A percentile compares a stretch with the other conserved stretches of the same genome.
Evolutionary conservation across 53 echinoderm and acorn worm species (phyloP).

Genomic region (Echinarachnius parma): DNA sequence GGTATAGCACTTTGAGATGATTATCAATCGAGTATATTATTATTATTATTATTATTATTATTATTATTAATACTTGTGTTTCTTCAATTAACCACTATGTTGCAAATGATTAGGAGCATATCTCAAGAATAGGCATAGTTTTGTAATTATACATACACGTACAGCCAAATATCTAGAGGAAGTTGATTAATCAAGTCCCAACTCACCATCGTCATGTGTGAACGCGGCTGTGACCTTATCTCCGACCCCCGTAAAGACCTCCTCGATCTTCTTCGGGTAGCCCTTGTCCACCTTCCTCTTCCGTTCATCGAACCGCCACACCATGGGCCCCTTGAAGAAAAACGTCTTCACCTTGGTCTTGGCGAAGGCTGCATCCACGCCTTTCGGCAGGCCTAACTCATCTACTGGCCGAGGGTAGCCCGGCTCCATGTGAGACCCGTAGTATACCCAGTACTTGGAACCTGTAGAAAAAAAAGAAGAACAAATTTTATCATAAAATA

Average conservation of each 20-base stretch:
- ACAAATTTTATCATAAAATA: too few relatives aligned
- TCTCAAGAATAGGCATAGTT: too few relatives aligned
- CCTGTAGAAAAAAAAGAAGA: too few relatives aligned
- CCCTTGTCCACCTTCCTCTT: conserved; percentile 58
- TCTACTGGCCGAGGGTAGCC: conserved; percentile 68
- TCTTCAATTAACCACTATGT: too few relatives aligned
- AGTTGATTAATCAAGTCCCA: not conserved
- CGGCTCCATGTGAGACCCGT: conserved; percentile 52
- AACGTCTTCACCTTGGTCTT: conserved; percentile 68
- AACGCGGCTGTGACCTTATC: conserved; percentile 49
- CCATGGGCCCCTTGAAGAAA: conserved; percentile 73
- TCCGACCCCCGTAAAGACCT: conserved; percentile 63
- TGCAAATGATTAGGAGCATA: too few relatives aligned
- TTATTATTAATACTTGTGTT: too few relatives aligned
- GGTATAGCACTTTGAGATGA: too few relatives aligned
- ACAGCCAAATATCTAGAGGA: not conserved
- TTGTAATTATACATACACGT: too few relatives aligned
- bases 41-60: too few relatives aligned
- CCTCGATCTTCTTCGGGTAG: conserved; percentile 62
- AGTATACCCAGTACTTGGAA: conserved; percentile 80
- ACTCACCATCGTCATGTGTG: conserved; percentile 32
- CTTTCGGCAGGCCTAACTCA: conserved; percentile 68
- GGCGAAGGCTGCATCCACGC: conserved; percentile 62
- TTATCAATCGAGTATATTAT: too few relatives aligned
- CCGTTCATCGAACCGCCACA: conserved; percentile 67